Base-by-base conservation (phyloP, 1,140 invertebrate genomes). In the Tetragonula clypearis region DNA sequence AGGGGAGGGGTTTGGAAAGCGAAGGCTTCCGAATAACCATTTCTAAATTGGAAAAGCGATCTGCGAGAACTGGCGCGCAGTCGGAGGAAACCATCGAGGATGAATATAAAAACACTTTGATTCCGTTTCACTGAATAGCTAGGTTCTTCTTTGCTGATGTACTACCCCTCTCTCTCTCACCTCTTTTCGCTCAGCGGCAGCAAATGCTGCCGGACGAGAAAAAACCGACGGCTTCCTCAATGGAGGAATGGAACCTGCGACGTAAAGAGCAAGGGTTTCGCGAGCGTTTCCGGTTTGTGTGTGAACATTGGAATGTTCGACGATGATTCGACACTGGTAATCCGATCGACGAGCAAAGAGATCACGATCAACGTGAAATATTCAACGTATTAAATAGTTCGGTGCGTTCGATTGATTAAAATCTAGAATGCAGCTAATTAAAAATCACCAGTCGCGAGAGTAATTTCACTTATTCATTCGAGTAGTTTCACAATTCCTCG, bases 31-130 rank as follows among this genome's bases (percentile, higher is more conserved):
- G 71, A 55, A 66, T 82, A 82, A 75, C 72, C 72, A 55, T 82
- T 66, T 55, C 74, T 82, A 62, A 62, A 82, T 82, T 74, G 41
- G 62, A 71, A 65, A 71, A 66, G 41, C 71, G 71, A 82, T 75
- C 80, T 60, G 21, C n/a, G 0, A 11, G 68, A 49, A 23, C 65
- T 30, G 78, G 5, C 8, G 5, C 8, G 14, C 15, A 41, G 21
- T 23, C 0, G 17, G 35, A 62, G 60, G 9, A 73, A 81, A 81
- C 69, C 71, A 71, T 75, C 80, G 71, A 30, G 60, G 9, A 55
- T 58, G 80, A 82, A 82, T 71, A 75, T 74, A 74, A 82, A 49
- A 75, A 82, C 80, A 82, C 80, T 82, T 82, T 58, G 35, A 30
- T 35, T 23, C 15, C 58, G 12, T 53, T 56, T 62, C 21, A 19